Evolutionary conservation across 2,797 vertebrate genomes (phyloP), one percentile per base, ranked within the genome.

Genomic region (Pangasius macronema): DNA sequence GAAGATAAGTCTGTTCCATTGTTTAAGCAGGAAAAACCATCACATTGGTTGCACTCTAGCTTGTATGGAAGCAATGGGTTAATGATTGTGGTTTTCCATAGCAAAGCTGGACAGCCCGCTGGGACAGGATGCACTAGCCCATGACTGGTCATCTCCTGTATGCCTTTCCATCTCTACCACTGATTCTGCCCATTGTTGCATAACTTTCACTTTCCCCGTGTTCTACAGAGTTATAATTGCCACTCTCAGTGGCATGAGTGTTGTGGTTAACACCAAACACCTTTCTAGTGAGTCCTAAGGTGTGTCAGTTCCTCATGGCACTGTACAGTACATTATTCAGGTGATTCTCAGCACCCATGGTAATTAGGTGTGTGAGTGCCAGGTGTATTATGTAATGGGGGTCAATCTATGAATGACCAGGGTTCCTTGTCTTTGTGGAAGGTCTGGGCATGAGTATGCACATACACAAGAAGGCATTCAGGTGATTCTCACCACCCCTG

Each of bases 51-150:
- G 77, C 30, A 39, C 53, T 59, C 53, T 79, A 55, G 9, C 75
- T 55, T 59, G 53, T 10, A 30, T 8, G 73, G 46, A 76, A 76
- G 49, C 33, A 57, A 57, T 80, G 14, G 77, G 59, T 80, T 57
- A 39, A 80, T 80, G 77, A 80, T 7, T 80, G 53, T 22, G 11
- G 53, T 59, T 80, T 80, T 80, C 77, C 77, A 80, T 59, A 39
- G 33, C 53, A 80, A 10, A 51, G 73, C 46, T 51, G 27, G 46
- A 24, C 53, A 13, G 22, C 55, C 53, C 3, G 33, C 30, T 57
- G 49, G 10, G 20, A 80, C 77, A 36, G 55, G 55, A 80, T 57
- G 30, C 16, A 79, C 49, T 30, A 49, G 75, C 16, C 49, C 49
- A 51, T 33, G 51, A 79, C 51, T 36, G 30, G 6, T 73, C 70